Evolutionary conservation across 2,113 vertebrate species (phyloP), one percentile per base, ranked within the genome.

Genomic region (Heterotis niloticus): DNA sequence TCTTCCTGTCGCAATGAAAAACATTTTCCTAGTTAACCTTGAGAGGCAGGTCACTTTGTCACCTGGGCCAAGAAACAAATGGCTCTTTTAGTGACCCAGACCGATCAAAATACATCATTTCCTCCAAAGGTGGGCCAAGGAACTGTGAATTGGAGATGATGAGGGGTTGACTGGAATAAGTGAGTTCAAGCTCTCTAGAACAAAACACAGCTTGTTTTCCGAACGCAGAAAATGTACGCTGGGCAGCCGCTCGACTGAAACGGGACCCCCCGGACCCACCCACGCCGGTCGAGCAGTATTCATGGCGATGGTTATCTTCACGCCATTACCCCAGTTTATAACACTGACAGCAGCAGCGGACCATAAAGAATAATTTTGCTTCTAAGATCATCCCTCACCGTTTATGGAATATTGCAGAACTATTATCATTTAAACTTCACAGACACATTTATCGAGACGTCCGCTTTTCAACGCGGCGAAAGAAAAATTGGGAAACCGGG

Each of bases 41-140:
- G 26, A 69, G 57, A 44, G 44, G 24, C 79, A 80, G 66, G 81
- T 80, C 75, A 78, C 76, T 83, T 87, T 86, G 86, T 90, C 90
- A 91, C 90, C 90, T 91, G 86, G 84, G 88, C 83, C 80, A 83
- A 24, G 79, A 90, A 91, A 92, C 90, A 93, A 91, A 89, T 82
- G 88, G 78, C 85, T 83, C 88, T 88, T 93, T 91, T 92, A 86
- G 87, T 82, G 81, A 84, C 78, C 85, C 84, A 17, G 67, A 70
- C 85, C 87, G 86, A 90, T 88, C 87, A 82, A 84, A 91, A 90
- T 91, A 92, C 91, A 89, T 92, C 87, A 91, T 93, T 93, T 93
- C 91, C 91, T 90, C 87, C 84, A 83, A 83, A 83, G 88, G 84
- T 76, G 85, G 86, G 81, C 57, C 77, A 78, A 84, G 82, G 84